phyloP scores from a whole-genome alignment of 2,113 vertebrate species.

The Chaetura pelagica region DNA sequence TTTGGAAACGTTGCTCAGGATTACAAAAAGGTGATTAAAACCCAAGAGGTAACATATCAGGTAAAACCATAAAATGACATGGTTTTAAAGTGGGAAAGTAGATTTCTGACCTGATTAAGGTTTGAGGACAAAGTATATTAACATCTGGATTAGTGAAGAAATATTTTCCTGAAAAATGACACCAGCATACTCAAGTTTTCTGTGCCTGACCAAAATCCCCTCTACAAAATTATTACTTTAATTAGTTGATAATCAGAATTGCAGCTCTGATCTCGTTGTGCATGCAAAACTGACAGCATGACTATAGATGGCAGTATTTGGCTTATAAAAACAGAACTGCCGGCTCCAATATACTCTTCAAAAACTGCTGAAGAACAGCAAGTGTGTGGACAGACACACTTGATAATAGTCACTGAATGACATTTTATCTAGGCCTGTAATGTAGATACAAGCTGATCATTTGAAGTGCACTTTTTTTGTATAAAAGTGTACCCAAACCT shows the following conservation, averaged over 20 bases:
- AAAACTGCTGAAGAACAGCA: fast-evolving
- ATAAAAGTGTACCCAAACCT: not conserved
- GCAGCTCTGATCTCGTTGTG: not conserved
- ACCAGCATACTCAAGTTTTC: not conserved
- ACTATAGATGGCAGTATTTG: conserved; percentile 37
- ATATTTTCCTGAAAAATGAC: not conserved
- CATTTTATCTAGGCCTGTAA: not conserved
- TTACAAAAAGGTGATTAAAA: not conserved
- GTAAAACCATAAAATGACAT: not conserved
- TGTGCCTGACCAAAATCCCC: not conserved
- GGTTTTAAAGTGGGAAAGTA: not conserved
- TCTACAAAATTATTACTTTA: not conserved
- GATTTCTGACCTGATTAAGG: not conserved
- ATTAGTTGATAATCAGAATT: not conserved
- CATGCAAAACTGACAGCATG: not conserved
- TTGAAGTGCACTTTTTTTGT: not conserved
- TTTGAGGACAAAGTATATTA: not conserved
- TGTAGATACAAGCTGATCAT: not conserved
- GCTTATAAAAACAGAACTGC: not conserved
- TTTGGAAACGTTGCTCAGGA: not conserved
- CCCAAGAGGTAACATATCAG: not conserved
- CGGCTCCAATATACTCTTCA: not conserved
- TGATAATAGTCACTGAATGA: not conserved
- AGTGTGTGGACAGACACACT: not conserved
- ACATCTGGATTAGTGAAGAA: not conserved